These are phyloP conservation scores for Diachasmimorpha longicaudata DNA, from an alignment of 1,140 invertebrate species.

Conservation along the genomic window DNA sequence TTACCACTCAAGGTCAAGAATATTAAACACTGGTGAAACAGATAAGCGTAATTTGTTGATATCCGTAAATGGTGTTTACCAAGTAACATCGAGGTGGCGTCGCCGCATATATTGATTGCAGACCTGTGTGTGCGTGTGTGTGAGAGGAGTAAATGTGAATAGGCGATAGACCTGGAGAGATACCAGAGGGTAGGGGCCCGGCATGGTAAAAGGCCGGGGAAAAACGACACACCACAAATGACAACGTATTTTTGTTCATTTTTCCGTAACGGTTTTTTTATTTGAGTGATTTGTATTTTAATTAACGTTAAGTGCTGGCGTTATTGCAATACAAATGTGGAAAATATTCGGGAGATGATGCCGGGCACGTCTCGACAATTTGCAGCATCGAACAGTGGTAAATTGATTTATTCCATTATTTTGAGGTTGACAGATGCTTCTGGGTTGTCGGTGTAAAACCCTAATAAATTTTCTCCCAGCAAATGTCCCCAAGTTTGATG, in stretches of 20 bases:
- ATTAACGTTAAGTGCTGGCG: constrained; percentile 35
- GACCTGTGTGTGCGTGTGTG: background rate
- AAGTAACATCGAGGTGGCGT: constrained; percentile 29
- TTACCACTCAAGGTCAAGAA: background rate
- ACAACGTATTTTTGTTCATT: background rate
- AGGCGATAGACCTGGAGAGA: background rate
- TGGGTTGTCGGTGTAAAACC: background rate
- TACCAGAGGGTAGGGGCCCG: background rate
- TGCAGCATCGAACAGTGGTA: constrained; percentile 51
- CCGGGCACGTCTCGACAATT: constrained; percentile 53
- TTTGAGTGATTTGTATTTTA: background rate
- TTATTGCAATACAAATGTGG: constrained; percentile 36
- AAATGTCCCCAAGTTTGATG: constrained; percentile 1
- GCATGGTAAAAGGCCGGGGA: background rate
- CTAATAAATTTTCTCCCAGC: background rate
- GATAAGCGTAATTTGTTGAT: constrained; percentile 2
- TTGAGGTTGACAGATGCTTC: constrained; percentile 48
- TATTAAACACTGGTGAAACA: background rate
- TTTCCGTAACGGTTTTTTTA: constrained; percentile 6
- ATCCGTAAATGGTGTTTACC: constrained; percentile 18
- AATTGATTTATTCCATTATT: constrained; percentile 21
- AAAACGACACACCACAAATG: constrained; percentile 4
- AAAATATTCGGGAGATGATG: constrained; percentile 58
- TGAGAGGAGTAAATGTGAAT: background rate
- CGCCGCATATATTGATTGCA: constrained; percentile 32